Percentiles rank a stretch among this genome's conserved stretches.
phyloP scores from a whole-genome alignment of 92 coral and sea anemone species.

The Chrysogorgia sp. region DNA sequence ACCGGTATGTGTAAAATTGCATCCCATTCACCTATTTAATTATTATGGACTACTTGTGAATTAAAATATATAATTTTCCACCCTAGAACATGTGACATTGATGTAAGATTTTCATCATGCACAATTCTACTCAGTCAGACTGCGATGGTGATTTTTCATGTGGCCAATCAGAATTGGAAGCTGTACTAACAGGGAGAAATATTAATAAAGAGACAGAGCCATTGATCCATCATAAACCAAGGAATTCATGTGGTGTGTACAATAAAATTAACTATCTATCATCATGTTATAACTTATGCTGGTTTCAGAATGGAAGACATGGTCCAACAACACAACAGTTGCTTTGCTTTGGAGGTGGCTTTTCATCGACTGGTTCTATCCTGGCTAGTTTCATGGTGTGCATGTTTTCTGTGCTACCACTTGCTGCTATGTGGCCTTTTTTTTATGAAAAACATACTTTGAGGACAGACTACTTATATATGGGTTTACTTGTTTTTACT shows the following conservation, averaged over 20 bases:
- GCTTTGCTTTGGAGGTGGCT: slow-evolving; percentile 32
- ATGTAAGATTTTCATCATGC: too few species aligned
- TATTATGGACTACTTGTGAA: too few species aligned
- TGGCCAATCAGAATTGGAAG: too few species aligned
- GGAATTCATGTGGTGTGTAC: slow-evolving; percentile 24
- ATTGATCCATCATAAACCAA: neutral
- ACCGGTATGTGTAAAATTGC: too few species aligned
- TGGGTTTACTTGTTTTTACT: slow-evolving; percentile 16
- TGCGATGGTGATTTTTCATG: too few species aligned
- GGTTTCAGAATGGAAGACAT: slow-evolving; percentile 22
- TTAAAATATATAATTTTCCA: too few species aligned
- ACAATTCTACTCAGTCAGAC: too few species aligned
- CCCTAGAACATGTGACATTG: too few species aligned
- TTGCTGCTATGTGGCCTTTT: slow-evolving; percentile 42
- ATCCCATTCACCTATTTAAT: too few species aligned
- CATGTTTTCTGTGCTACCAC: slow-evolving; percentile 8
- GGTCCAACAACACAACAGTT: neutral
- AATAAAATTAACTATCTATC: slow-evolving; percentile 25
- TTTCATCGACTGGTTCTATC: slow-evolving; percentile 6
- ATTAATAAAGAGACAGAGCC: neutral
- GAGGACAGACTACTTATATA: neutral
- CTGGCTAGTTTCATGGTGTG: neutral
- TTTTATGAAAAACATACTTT: neutral
- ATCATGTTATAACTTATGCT: slow-evolving; percentile 12
- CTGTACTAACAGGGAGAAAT: neutral